These are phyloP conservation scores for Pseudolaguvia tuberculata DNA, from an alignment of 2,113 vertebrate species.

Conservation along the genomic window DNA sequence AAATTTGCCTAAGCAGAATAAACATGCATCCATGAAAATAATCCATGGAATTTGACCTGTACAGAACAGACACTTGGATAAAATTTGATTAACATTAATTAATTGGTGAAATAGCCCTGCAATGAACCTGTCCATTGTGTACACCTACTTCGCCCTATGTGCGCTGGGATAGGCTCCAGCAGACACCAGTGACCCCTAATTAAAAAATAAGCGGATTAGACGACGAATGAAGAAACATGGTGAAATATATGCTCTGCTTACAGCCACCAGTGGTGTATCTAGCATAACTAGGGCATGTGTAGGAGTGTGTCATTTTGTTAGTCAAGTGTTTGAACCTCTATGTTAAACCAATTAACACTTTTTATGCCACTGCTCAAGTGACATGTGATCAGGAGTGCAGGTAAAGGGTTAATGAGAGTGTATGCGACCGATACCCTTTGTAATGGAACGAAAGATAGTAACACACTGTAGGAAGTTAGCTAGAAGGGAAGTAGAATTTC, in stretches of 20 bases:
- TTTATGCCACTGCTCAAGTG: background rate
- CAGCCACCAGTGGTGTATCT: background rate
- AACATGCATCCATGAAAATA: no score
- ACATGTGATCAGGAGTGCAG: background rate
- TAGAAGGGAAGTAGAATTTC: background rate
- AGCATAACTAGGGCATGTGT: background rate
- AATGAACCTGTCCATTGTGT: no score
- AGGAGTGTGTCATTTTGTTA: background rate
- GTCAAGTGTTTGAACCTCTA: background rate
- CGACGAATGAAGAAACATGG: no score
- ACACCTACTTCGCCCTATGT: no score
- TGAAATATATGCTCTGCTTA: background rate
- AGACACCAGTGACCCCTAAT: no score
- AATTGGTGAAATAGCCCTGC: no score
- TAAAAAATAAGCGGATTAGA: no score
- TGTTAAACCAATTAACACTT: background rate
- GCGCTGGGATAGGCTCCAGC: no score
- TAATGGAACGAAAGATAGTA: background rate
- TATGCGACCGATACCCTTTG: background rate
- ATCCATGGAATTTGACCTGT: no score
- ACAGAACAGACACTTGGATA: background rate
- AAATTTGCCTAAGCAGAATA: no score
- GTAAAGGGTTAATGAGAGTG: background rate
- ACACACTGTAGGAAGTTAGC: background rate
- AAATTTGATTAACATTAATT: background rate